Evolutionary conservation across 2,113 vertebrate genomes (phyloP), one percentile per base, ranked within the genome.

Genomic region (Mesitornis unicolor): DNA sequence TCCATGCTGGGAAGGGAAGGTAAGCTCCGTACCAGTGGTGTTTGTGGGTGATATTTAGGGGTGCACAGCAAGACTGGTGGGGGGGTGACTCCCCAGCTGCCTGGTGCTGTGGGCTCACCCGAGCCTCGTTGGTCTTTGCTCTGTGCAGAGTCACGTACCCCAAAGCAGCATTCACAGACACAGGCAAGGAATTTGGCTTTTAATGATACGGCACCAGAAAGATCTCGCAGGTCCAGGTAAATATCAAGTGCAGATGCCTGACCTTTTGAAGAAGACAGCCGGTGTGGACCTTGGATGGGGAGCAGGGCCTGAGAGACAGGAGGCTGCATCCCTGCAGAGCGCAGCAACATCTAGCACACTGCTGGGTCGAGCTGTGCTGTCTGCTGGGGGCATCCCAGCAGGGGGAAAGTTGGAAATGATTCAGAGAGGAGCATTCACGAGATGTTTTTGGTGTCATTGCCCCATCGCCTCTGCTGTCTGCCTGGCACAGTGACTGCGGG

Each of bases 331-430:
- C 38, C 3, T 1, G 28, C 50, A 57, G 36, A 65, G 35, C 1
- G 3, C 0, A 0, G 57, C 85, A 83, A 47, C 33, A 36, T 36
- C 8, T 0, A 0, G 57, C n/a, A 79, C 19, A 5, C 35, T 0
- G 0, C 65, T 51, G 65, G 28, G 69, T 21, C 50, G 60, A 42
- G 54, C 59, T 89, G 68, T 4, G 5, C 60, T 0, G 0, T 42
- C 35, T 68, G 51, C 29, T 0, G 0, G 29, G 28, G 54, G 9
- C 2, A 1, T 61, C 2, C 1, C 2, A 6, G 35, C 1, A 0
- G 59, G 73, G 64, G 43, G 22, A 36, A 95, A 78, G 56, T 60
- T 75, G 33, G 71, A 69, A 85, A 61, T 0, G 0, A 25, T 60
- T 60, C 4, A 57, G 33, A 64, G n/a, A 82, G 84, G 40, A 76